Conservation (phyloP, 2,797 vertebrate species). For the Anas flavirostris region DNA sequence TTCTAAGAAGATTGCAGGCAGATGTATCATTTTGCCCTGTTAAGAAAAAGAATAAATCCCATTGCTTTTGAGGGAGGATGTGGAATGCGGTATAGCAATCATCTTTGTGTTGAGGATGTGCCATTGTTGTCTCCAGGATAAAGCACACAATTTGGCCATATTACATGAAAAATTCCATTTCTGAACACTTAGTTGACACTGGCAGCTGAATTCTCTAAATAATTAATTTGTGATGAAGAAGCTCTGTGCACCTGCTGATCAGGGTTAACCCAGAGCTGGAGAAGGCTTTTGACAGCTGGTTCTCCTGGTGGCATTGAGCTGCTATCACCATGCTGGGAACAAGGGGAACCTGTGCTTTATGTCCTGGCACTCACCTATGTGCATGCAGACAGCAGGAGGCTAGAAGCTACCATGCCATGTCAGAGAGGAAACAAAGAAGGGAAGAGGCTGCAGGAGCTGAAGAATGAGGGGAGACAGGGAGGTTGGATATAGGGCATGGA, state of each 20-base stretch:
- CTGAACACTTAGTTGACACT: not conserved
- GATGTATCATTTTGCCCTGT: constrained; percentile 12
- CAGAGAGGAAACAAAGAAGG: not conserved
- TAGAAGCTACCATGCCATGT: not conserved
- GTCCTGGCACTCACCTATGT: not conserved
- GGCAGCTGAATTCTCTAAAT: not conserved
- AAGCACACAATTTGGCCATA: not conserved
- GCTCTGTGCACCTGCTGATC: not conserved
- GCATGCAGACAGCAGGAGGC: not conserved
- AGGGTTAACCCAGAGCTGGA: not conserved
- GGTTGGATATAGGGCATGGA: fast-evolving
- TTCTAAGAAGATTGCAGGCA: constrained; percentile 45
- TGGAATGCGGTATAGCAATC: not conserved
- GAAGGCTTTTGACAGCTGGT: not conserved
- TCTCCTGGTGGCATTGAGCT: not conserved
- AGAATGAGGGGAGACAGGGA: not conserved
- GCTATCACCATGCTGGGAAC: not conserved
- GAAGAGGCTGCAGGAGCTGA: not conserved
- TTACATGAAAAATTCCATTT: not conserved
- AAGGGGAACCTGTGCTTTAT: not conserved
- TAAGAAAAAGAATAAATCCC: not conserved
- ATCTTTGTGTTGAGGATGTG: not conserved
- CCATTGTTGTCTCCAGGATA: not conserved
- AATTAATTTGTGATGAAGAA: not conserved
- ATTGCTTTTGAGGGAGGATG: not conserved